Evolutionary conservation across 2,888 invertebrate genomes (phyloP), one percentile per base, ranked within the genome.

Genomic region (Drepanosiphum platanoidis): DNA sequence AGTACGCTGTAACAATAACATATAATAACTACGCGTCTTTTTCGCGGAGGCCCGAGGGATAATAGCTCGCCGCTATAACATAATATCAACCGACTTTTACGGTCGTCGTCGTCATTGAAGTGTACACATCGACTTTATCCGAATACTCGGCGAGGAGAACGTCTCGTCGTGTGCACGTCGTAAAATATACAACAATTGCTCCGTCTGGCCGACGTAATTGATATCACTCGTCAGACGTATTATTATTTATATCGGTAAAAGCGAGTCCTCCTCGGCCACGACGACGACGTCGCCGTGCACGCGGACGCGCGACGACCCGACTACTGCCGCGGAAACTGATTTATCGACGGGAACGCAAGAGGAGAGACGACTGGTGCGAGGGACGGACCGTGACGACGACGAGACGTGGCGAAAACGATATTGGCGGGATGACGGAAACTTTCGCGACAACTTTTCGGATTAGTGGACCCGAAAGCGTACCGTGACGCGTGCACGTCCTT

Each of bases 161-260:
- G n/a, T n/a, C 52, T 52, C 22, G 4, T 22, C 52, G 9, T 46
- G 18, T 15, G 18, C 18, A n/a, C 18, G 15, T 9, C 18, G 18
- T 46, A 46, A 15, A 46, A 52, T 15, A 52, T 15, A 58, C 22
- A 22, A 8, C n/a, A 61, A 61, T 61, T 61, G 61, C 27, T 2
- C 61, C 27, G 61, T 61, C 27, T 61, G 61, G 61, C n/a, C n/a
- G n/a, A 61, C 27, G 61, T 61, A 61, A 61, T 61, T 61, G 61
- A 27, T 61, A 61, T 61, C 61, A 27, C 61, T 61, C 22, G 27
- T 61, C 61, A 61, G n/a, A 61, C n/a, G 0, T 52, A 22, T 52
- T 52, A 22, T 52, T 39, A 22, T 52, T 8, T 61, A 27, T 9
- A 61, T n/a, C 61, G 27, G 61, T 2, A 2, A n/a, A n/a, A 5